Evolutionary conservation across 2,888 invertebrate genomes (phyloP).

Genomic region (Maniola hyperantus): DNA sequence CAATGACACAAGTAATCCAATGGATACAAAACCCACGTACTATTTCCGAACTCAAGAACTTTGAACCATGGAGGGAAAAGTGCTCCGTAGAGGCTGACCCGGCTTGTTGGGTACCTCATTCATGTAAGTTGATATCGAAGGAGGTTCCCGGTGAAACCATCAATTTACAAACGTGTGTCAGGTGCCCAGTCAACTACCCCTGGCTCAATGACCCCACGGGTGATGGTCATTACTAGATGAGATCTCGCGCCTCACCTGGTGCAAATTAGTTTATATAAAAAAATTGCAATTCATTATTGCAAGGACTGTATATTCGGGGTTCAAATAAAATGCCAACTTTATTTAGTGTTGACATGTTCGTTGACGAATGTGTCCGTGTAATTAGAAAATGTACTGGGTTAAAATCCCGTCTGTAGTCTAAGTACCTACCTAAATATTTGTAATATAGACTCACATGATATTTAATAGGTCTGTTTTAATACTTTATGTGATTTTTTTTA

Average conservation of each 20-base stretch:
- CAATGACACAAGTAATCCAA: slow-evolving; percentile 98
- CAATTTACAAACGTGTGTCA: slow-evolving; percentile 95
- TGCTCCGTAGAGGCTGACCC: slow-evolving; percentile 92
- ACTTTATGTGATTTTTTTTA: slow-evolving; percentile 81
- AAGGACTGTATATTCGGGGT: slow-evolving; percentile 66
- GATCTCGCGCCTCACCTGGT: slow-evolving; percentile 76
- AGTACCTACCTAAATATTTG: slow-evolving; percentile 79
- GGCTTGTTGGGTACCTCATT: slow-evolving; percentile 94
- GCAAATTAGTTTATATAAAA: slow-evolving; percentile 68
- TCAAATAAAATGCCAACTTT: slow-evolving; percentile 44
- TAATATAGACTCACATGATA: slow-evolving; percentile 83
- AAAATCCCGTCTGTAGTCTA: slow-evolving; percentile 81
- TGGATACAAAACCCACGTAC: slow-evolving; percentile 97
- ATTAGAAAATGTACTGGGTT: slow-evolving; percentile 79
- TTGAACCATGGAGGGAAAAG: slow-evolving; percentile 97
- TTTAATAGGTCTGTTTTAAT: slow-evolving; percentile 81
- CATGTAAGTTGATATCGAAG: slow-evolving; percentile 95
- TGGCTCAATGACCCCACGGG: slow-evolving; percentile 97
- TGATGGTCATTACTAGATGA: slow-evolving; percentile 90
- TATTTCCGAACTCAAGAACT: slow-evolving; percentile 92
- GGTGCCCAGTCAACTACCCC: slow-evolving; percentile 97
- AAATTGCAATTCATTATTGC: slow-evolving; percentile 66
- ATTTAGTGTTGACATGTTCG: slow-evolving; percentile 44
- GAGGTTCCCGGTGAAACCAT: slow-evolving; percentile 97
- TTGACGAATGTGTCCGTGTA: slow-evolving; percentile 68